Evolutionary conservation across 2,113 vertebrate genomes (phyloP).

Genomic region (Podocnemis expansa): DNA sequence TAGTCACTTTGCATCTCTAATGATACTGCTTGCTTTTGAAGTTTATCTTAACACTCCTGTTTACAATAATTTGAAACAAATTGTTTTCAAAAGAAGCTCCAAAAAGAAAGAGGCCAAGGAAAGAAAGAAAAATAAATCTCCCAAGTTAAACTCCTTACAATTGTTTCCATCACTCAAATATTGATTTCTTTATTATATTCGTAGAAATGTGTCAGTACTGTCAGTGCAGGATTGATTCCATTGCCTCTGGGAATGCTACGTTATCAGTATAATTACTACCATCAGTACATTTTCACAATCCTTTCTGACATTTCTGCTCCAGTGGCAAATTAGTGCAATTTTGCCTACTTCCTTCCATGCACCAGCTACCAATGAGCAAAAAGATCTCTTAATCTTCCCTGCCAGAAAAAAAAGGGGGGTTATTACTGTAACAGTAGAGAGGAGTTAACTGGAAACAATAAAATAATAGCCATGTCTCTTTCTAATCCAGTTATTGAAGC

Average conservation of each 20-base stretch:
- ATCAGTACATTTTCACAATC: constrained; percentile 51
- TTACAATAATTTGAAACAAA: neutral
- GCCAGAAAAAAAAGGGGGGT: rapidly evolving
- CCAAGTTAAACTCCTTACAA: neutral
- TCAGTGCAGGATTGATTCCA: constrained; percentile 65
- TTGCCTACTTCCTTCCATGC: constrained; percentile 28
- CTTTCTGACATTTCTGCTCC: constrained; percentile 43
- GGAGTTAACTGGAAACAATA: neutral
- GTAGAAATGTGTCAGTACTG: constrained; percentile 55
- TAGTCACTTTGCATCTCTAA: neutral
- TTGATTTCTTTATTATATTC: constrained; percentile 70
- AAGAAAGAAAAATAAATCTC: neutral
- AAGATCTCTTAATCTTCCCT: neutral
- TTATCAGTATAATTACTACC: constrained; percentile 67
- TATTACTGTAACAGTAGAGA: neutral
- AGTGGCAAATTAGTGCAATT: constrained; percentile 1
- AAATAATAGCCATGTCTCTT: neutral
- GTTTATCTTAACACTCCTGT: neutral
- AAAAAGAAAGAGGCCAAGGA: neutral
- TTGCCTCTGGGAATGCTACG: constrained; percentile 44
- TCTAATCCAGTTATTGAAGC: neutral
- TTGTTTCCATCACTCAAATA: constrained; percentile 50
- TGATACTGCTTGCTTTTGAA: neutral
- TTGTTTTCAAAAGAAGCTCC: neutral
- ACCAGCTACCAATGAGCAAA: neutral